phyloP scores from a whole-genome alignment of 1,140 invertebrate genomes.

The Sycobia sp. region DNA sequence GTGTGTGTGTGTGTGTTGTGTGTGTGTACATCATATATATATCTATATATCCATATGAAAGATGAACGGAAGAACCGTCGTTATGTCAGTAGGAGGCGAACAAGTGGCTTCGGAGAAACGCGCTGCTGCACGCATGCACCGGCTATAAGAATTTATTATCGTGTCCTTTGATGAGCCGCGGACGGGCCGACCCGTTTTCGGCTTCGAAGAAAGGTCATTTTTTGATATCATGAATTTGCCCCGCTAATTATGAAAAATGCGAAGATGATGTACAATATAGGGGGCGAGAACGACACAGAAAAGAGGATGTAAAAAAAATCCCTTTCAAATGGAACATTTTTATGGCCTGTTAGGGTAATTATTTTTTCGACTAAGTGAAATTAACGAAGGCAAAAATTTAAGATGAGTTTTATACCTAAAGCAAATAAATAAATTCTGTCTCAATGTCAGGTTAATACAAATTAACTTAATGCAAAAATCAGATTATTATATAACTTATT shows the following conservation, averaged over 20 bases:
- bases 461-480: no score
- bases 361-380: conserved; percentile 26
- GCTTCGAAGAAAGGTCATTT: conserved; percentile 55
- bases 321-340: conserved; percentile 21
- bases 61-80: not conserved
- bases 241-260: conserved; percentile 49
- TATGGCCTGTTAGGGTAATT: conserved; percentile 25
- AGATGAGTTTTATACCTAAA: no score
- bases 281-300: conserved; percentile 32
- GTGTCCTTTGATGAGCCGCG: conserved; percentile 47
- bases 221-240: conserved; percentile 52
- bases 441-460: no score
- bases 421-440: no score
- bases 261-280: conserved; percentile 26
- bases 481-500: no score
- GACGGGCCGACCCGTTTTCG: conserved; percentile 48
- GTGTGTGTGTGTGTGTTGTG: no score
- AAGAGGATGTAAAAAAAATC: no score
- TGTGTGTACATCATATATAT: no score
- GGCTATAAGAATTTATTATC: conserved; percentile 58
- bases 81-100: conserved; percentile 11
- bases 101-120: conserved; percentile 44
- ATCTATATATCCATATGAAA: no score
- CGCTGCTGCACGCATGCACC: conserved; percentile 36
- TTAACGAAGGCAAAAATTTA: conserved; percentile 2